These are phyloP conservation scores for Danaus melanippus DNA, from an alignment of 1,140 invertebrate species.

Conservation along the genomic window DNA sequence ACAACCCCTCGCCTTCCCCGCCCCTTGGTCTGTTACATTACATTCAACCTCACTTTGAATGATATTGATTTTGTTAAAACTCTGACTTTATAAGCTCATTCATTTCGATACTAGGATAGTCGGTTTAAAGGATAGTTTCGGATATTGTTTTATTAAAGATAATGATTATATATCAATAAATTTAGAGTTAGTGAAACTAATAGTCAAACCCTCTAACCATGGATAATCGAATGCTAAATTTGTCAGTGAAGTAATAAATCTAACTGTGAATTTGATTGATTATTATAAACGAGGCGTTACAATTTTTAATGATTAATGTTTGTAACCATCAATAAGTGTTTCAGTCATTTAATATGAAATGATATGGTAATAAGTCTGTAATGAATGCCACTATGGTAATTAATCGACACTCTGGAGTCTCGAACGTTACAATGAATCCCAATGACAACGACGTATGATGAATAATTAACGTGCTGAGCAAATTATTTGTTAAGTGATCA, in stretches of 20 bases:
- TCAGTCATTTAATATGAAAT: too few relatives aligned
- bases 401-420: constrained; percentile 10
- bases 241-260: constrained; percentile 2
- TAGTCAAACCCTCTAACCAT: too few relatives aligned
- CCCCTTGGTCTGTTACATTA: constrained; percentile 7
- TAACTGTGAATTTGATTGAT: background rate
- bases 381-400: constrained; percentile 12
- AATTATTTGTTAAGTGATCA: too few relatives aligned
- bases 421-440: constrained; percentile 11
- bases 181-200: too few relatives aligned
- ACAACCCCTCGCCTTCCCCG: background rate
- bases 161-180: too few relatives aligned
- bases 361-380: constrained; percentile 3
- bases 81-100: too few relatives aligned
- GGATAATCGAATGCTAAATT: background rate
- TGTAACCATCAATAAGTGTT: too few relatives aligned
- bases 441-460: constrained; percentile 11
- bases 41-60: background rate
- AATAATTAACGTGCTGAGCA: constrained; percentile 9
- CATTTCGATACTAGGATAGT: too few relatives aligned
- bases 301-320: too few relatives aligned
- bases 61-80: background rate
- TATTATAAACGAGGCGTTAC: constrained; percentile 4
- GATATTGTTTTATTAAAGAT: too few relatives aligned
- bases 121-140: too few relatives aligned